Base-by-base conservation (phyloP, 1,140 invertebrate species). In the Drosophila lini region DNA sequence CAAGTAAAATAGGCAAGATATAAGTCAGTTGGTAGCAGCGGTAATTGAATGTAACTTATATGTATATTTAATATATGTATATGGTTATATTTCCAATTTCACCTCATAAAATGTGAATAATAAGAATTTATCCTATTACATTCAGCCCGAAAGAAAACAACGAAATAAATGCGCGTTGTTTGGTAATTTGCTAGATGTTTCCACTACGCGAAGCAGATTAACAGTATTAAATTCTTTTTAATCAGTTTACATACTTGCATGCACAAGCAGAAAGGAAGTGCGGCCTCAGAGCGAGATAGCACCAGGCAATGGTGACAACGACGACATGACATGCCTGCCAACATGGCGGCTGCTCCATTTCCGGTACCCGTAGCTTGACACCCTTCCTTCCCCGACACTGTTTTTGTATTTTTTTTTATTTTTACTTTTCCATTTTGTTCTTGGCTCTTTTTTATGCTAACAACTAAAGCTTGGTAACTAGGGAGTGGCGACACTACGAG, bases 141-240 rank as follows among this genome's bases (percentile, higher is more conserved):
- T 41, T 16, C n/a, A 7, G 11, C 13, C 16, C 13, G 8, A n/a
- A 31, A 13, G 11, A 25, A 40, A 40, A 45, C 34, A 56, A 13
- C 32, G 1, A 11, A n/a, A 31, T 11, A 34, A 71, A 16, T 40
- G 52, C 73, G 40, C 42, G 55, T 32, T 76, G 63, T 59, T 41
- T 40, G 60, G 52, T 58, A 75, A 57, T 75, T 76, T 28, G 41
- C 55, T 52, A 45, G 40, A 76, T 50, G 59, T 78, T 90, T 90
- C 82, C 80, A 78, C 88, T 90, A 83, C 52, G 75, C 82, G 77
- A 83, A 90, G 88, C 88, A 79, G 71, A 90, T 90, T 90, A 90
- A 90, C 80, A 76, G 74, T 79, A 88, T 90, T 90, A 90, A 81
- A 86, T 91, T 83, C 68, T 76, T 90, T 67, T 86, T 90, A 90